Evolutionary conservation across 2,888 invertebrate genomes (phyloP), one percentile per base, ranked within the genome.

Genomic region (Diadegma fenestrale): DNA sequence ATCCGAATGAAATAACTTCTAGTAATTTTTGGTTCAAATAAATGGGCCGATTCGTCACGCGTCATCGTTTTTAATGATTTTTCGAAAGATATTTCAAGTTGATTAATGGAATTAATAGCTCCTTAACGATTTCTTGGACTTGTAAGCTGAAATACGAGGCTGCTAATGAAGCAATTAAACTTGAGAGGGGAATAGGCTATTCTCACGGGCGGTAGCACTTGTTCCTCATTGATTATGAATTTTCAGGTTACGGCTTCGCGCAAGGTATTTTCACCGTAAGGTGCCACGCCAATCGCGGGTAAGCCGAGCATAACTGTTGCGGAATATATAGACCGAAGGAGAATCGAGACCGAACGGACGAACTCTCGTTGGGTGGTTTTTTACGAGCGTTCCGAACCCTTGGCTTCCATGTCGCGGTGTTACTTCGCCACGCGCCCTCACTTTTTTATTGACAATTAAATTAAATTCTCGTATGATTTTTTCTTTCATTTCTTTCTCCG

Each of bases 371-470:
- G 63, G 78, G 54, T 54, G 68, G 72, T 84, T 85, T 73, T 85
- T 81, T 85, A 85, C 81, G 84, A 85, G 73, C 84, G 84, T 77
- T 73, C 48, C 51, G 61, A 73, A 26, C 43, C 66, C 76, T 45
- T 61, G 43, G 80, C 66, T 84, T 80, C 81, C 72, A 73, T 81
- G 48, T 84, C 72, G 61, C 84, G 30, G 43, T 26, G 22, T 37
- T 69, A 77, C 72, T 69, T 78, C 41, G 51, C 66, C 77, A 66
- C 51, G 77, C 54, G 80, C 64, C 72, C 76, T 84, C 37, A 75
- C 72, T 81, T 72, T 75, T 84, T 81, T 81, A 84, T 72, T 61
- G 81, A 72, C 81, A 77, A 84, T 81, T 81, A 78, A 84, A 84
- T 51, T 66, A 78, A 84, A 84, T 51, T 51, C 76, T 77, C 80